Conservation (phyloP, 2,797 vertebrate genomes). For the Galago senegalensis region DNA sequence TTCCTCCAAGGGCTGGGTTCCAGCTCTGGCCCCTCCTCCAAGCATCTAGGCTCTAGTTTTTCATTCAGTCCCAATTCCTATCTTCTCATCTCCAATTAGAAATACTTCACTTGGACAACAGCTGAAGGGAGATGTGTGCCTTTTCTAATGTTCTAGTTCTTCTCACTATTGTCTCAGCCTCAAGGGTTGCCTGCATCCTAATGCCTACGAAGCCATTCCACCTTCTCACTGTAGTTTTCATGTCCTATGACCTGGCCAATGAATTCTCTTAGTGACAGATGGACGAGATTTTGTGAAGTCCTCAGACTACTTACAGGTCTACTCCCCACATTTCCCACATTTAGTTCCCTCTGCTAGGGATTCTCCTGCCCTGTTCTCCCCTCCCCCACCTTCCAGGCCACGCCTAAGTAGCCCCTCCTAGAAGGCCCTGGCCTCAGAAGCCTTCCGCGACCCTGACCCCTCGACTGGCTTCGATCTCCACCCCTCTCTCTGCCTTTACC, state of each 20-base stretch:
- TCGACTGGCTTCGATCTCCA: neutral
- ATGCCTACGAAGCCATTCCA: neutral
- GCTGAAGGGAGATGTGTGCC: neutral
- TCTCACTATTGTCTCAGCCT: neutral
- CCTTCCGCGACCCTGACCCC: neutral
- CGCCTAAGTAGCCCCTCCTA: neutral
- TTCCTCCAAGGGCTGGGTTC: neutral
- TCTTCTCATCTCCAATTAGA: neutral
- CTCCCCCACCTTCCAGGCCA: neutral
- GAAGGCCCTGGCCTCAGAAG: neutral
- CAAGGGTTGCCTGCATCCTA: neutral
- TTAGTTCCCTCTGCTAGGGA: neutral
- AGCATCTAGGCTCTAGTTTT: neutral
- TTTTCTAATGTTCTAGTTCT: neutral
- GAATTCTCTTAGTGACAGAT: neutral
- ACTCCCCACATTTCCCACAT: neutral
- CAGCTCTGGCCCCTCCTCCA: neutral
- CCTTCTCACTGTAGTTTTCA: neutral
- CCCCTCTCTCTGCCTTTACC: neutral
- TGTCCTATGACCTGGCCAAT: neutral
- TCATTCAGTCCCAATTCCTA: neutral
- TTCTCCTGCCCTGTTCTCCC: neutral
- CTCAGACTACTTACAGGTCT: neutral
- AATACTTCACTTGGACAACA: neutral
- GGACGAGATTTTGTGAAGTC: neutral